phyloP scores from a whole-genome alignment of 2,113 vertebrate species.

The Chrysochloris asiatica region DNA sequence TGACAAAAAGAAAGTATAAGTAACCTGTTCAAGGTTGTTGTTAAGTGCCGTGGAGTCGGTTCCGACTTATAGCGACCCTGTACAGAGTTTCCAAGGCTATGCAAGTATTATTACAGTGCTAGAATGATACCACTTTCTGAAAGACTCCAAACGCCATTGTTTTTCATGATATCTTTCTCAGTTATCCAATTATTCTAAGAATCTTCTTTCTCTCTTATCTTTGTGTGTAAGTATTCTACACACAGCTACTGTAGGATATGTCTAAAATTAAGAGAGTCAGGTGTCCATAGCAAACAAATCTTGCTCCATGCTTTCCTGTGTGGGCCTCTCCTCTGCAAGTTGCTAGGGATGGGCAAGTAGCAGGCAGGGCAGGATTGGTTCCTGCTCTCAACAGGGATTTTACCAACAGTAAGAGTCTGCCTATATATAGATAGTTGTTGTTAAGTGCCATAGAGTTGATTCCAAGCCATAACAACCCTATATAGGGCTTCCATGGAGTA shows the following conservation, averaged over 20 bases:
- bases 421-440: too few relatives aligned
- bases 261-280: neutral
- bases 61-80: too few relatives aligned
- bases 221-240: too few relatives aligned
- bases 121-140: neutral
- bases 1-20: constrained; percentile 41
- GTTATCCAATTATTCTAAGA: neutral
- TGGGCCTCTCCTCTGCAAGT: neutral
- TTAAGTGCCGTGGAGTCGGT: too few relatives aligned
- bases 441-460: too few relatives aligned
- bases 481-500: too few relatives aligned
- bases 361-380: neutral
- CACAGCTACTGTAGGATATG: neutral
- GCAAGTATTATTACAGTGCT: neutral
- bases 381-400: neutral
- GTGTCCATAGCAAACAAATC: neutral
- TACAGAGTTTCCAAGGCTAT: too few relatives aligned
- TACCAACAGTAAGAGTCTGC: neutral
- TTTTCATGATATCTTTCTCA: neutral
- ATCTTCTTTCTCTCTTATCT: neutral
- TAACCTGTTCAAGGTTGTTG: neutral
- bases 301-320: neutral
- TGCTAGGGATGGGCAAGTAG: neutral
- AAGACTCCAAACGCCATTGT: neutral
- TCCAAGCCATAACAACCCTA: too few relatives aligned